Evolutionary conservation across 2,113 vertebrate species (phyloP), one percentile per base, ranked within the genome.

Genomic region (Erythrocercus mccallii): DNA sequence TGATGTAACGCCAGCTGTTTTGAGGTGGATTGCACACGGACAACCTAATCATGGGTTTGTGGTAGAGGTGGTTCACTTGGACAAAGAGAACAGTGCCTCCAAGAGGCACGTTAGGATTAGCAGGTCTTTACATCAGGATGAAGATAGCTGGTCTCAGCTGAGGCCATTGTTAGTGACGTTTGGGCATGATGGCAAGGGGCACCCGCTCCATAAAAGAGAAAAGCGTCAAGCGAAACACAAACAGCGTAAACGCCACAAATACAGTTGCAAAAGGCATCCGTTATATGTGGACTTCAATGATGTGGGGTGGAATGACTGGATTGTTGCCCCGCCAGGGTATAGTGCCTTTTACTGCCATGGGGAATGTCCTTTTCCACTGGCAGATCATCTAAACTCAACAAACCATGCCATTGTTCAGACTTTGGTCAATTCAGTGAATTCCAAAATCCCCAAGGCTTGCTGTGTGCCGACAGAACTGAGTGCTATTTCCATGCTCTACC

Each of bases 291-390:
- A 99, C 98, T 99, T 99, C 97, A 99, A 99, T 65, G 99, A 99
- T 7, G 99, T 99, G 96, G 99, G 99, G 79, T 99, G 99, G 99
- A 99, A 99, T 96, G 99, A 99, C 98, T 99, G 99, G 99, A 99
- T 99, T 92, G 99, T 99, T 94, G 99, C 99, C 51, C 99, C 99
- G 1, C 99, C 99, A 0, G 99, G 99, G 89, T 99, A 99, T 94
- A 98, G 99, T 76, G 99, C 99, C 97, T 99, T 99, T 98, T 99
- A 99, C 96, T 99, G 99, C 98, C 99, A 99, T 0, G 99, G 99
- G 93, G 99, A 99, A 95, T 99, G 99, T 88, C 99, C 99, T 20
- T 99, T 99, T 93, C 99, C 99, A 12, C 94, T 99, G 87, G 99
- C 99, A 38, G 99, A 99, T 96, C 99, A 99, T 92, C 98, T 99